Conservation (phyloP, 2,113 vertebrate species). For the Nerophis lumbriciformis region DNA sequence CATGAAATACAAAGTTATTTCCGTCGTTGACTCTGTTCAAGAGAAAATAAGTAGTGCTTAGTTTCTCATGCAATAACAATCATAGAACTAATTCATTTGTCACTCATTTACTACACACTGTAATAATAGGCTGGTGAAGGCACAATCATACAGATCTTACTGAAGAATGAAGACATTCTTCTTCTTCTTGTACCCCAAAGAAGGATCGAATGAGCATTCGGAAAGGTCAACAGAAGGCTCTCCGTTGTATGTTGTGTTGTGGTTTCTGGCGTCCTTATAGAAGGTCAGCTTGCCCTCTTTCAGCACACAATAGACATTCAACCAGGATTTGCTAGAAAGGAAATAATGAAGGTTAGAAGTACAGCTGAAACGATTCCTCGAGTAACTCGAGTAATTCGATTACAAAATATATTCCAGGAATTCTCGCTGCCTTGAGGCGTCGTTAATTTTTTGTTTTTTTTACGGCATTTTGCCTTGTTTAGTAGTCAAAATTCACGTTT, state of each 20-base stretch:
- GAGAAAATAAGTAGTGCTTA: constrained; percentile 22
- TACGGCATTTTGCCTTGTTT: too few relatives aligned
- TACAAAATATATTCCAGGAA: too few relatives aligned
- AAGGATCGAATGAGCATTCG: constrained; percentile 78
- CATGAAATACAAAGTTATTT: constrained; percentile 86
- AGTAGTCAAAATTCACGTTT: too few relatives aligned
- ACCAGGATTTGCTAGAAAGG: constrained; percentile 79
- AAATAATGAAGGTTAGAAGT: neutral
- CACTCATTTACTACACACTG: too few relatives aligned
- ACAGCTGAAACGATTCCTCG: neutral
- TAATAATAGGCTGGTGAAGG: neutral
- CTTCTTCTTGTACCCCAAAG: constrained; percentile 88
- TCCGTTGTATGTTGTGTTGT: constrained; percentile 77
- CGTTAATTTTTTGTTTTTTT: too few relatives aligned
- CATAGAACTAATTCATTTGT: neutral
- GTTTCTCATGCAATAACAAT: neutral
- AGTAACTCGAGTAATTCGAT: neutral
- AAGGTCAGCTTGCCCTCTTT: constrained; percentile 80
- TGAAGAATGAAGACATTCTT: constrained; percentile 89
- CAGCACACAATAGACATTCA: constrained; percentile 84
- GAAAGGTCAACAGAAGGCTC: constrained; percentile 80
- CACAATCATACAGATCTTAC: constrained; percentile 55
- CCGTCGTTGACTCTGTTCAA: constrained; percentile 78
- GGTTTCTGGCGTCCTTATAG: constrained; percentile 83
- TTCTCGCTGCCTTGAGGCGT: too few relatives aligned